A percentile compares a stretch with the other conserved stretches of the same genome.
phyloP scores from a whole-genome alignment of 2,113 vertebrate species.

The Podarcis muralis region DNA sequence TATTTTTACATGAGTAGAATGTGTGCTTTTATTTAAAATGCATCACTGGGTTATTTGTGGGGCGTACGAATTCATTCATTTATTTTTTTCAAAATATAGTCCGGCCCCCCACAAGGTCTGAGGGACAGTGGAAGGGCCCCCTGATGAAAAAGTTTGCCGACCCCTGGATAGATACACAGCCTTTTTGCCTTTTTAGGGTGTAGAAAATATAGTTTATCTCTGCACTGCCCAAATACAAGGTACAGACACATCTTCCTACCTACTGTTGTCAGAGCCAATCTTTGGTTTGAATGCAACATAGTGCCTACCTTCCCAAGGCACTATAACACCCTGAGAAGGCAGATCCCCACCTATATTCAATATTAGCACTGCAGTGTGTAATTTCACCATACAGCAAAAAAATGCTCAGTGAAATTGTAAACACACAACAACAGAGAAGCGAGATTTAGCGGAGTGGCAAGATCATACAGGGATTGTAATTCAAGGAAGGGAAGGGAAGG shows the following conservation, averaged over 20 bases:
- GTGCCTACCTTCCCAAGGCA: not conserved
- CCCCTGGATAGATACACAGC: too few relatives aligned
- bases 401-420: not conserved
- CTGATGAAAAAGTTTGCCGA: too few relatives aligned
- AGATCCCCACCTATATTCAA: not conserved
- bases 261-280: not conserved
- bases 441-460: not conserved
- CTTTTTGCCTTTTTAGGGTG: not conserved
- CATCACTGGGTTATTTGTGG: too few relatives aligned
- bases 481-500: conserved; percentile 8
- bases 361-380: not conserved
- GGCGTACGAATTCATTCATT: too few relatives aligned
- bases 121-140: too few relatives aligned
- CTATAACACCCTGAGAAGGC: not conserved
- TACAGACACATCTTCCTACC: not conserved
- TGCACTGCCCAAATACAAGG: not conserved
- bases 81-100: too few relatives aligned
- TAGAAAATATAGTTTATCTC: not conserved
- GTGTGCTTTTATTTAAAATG: too few relatives aligned
- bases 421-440: not conserved
- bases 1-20: too few relatives aligned
- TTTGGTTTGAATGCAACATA: not conserved
- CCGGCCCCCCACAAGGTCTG: too few relatives aligned
- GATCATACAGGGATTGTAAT: not conserved
- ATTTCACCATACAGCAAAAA: conserved; percentile 8